Conservation (phyloP, 2,113 vertebrate genomes). For the Coryphaenoides rupestris region DNA sequence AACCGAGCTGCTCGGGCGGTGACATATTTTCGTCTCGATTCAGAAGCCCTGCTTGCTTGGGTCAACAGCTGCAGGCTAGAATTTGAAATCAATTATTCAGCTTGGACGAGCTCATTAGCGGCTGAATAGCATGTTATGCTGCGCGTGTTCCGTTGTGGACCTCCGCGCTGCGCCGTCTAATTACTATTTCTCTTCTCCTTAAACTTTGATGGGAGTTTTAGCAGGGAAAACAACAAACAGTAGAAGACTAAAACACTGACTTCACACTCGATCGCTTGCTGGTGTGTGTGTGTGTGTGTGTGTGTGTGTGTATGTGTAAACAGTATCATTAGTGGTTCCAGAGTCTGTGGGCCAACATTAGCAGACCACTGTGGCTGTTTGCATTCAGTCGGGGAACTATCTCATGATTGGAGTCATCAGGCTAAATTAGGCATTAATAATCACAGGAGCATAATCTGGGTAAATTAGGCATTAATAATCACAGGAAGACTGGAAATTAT, state of each 20-base stretch:
- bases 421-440: conserved; percentile 75
- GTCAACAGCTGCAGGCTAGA: conserved; percentile 74
- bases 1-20: too few species aligned
- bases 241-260: conserved; percentile 45
- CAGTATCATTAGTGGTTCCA: conserved; percentile 57
- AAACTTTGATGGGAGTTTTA: conserved; percentile 69
- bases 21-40: conserved; percentile 67
- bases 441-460: conserved; percentile 73
- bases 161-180: conserved; percentile 71
- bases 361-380: conserved; percentile 62
- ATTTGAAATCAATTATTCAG: conserved; percentile 79
- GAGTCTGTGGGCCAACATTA: conserved; percentile 49
- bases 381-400: conserved; percentile 59
- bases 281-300: conserved; percentile 26
- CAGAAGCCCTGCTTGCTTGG: conserved; percentile 64
- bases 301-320: conserved; percentile 30
- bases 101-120: conserved; percentile 76
- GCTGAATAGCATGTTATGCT: conserved; percentile 71
- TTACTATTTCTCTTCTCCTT: conserved; percentile 69
- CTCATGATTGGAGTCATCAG: conserved; percentile 69
- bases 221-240: conserved; percentile 11
- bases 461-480: conserved; percentile 78
- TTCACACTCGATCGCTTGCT: conserved; percentile 40
- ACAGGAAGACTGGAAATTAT: conserved; percentile 70
- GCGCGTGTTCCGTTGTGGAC: conserved; percentile 67